A percentile compares a stretch with the other conserved stretches of the same genome.
Evolutionary conservation across 53 echinoderm and acorn worm genomes (phyloP).

Genomic region (Crossaster papposus): DNA sequence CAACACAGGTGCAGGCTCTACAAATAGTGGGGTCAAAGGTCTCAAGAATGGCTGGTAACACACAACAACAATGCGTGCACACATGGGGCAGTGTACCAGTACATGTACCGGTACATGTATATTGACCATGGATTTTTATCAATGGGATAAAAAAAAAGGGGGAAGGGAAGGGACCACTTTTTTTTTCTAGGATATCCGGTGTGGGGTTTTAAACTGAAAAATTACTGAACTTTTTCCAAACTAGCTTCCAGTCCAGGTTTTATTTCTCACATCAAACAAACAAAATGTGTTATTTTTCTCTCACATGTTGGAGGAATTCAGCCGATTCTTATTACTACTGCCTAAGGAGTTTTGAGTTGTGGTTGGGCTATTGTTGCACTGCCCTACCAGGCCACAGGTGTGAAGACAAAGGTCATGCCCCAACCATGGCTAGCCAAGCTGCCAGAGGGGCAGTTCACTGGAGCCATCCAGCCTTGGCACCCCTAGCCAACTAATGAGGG

Average conservation of each 20-base stretch:
- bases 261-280: too few relatives aligned
- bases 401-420: neutral
- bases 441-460: neutral
- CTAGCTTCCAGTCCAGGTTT: too few relatives aligned
- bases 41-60: neutral
- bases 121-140: neutral
- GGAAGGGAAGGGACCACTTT: neutral
- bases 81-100: neutral
- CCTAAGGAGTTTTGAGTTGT: too few relatives aligned
- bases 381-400: neutral
- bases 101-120: too few relatives aligned
- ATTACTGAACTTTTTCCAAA: too few relatives aligned
- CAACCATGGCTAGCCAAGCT: neutral
- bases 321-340: too few relatives aligned
- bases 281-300: too few relatives aligned
- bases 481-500: neutral
- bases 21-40: constrained; percentile 6
- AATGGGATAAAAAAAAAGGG: neutral
- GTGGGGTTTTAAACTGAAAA: too few relatives aligned
- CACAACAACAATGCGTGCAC: neutral
- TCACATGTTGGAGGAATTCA: too few relatives aligned
- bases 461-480: neutral
- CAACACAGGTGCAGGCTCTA: neutral
- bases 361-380: too few relatives aligned
- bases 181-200: too few relatives aligned